Conservation (phyloP, 1,140 invertebrate genomes). For the Drosophila nebulosa region DNA sequence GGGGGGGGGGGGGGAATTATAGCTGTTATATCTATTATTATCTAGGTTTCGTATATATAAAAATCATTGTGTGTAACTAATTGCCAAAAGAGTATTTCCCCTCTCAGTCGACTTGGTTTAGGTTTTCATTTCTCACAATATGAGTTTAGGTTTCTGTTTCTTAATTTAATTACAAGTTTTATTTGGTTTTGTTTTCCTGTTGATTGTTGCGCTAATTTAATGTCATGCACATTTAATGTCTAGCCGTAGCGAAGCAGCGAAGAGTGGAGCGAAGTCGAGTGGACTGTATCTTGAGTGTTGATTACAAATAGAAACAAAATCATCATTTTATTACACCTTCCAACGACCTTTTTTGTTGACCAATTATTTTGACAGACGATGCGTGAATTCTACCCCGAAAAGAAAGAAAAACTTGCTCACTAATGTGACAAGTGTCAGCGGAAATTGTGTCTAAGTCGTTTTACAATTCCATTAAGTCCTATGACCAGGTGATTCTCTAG, state of each 20-base stretch:
- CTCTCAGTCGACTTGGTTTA: background rate
- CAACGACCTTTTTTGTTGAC: slow-evolving; percentile 25
- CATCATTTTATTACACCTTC: slow-evolving; percentile 56
- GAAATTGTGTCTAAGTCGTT: slow-evolving; percentile 47
- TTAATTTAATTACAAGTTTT: slow-evolving; percentile 71
- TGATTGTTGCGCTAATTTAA: slow-evolving; percentile 68
- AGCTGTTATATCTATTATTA: background rate
- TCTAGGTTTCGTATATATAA: slow-evolving; percentile 2
- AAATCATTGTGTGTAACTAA: slow-evolving; percentile 70
- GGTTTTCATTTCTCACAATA: slow-evolving; percentile 29
- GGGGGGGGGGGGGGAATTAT: background rate
- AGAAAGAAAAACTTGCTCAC: background rate
- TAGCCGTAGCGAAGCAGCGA: background rate
- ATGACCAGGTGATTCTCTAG: background rate
- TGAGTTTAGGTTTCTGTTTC: slow-evolving; percentile 42
- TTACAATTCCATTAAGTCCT: slow-evolving; percentile 74
- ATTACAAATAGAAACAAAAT: slow-evolving; percentile 52
- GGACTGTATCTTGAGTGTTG: slow-evolving; percentile 54
- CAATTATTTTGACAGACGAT: slow-evolving; percentile 67
- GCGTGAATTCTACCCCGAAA: slow-evolving; percentile 47
- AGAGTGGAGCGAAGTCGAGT: background rate
- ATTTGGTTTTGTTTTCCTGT: slow-evolving; percentile 31
- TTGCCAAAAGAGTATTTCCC: slow-evolving; percentile 39
- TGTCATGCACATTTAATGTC: slow-evolving; percentile 58
- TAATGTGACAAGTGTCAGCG: slow-evolving; percentile 43